Percentiles rank a stretch among this genome's conserved stretches.
These are phyloP conservation scores for Drosophila nigrodunni DNA, from an alignment of 1,140 invertebrate genomes.

Conservation along the genomic window DNA sequence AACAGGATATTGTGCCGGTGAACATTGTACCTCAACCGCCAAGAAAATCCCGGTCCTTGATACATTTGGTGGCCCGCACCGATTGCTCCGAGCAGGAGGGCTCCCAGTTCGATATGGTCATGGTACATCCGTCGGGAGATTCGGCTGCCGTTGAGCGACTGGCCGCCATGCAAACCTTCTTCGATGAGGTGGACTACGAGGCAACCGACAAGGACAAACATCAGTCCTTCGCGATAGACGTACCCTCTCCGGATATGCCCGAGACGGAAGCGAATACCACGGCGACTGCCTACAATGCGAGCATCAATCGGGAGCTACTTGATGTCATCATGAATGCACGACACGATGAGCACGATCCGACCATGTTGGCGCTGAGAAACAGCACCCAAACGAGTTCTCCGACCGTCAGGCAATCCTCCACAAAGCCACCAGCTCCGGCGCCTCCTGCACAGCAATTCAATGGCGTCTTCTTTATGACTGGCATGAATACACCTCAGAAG, in stretches of 20 bases:
- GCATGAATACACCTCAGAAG: slow-evolving; percentile 81
- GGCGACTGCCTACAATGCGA: slow-evolving; percentile 84
- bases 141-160: slow-evolving; percentile 59
- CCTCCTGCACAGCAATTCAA: slow-evolving; percentile 85
- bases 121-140: slow-evolving; percentile 65
- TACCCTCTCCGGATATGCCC: slow-evolving; percentile 80
- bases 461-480: slow-evolving; percentile 84
- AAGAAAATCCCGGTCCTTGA: slow-evolving; percentile 86
- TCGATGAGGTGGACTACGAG: slow-evolving; percentile 85
- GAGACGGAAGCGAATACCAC: slow-evolving; percentile 85
- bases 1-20: slow-evolving; percentile 87
- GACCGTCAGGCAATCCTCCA: slow-evolving; percentile 28
- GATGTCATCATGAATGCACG: slow-evolving; percentile 86
- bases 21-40: slow-evolving; percentile 88
- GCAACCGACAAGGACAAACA: slow-evolving; percentile 86
- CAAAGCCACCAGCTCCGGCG: slow-evolving; percentile 53
- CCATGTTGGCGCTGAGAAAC: slow-evolving; percentile 82
- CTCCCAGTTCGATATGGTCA: slow-evolving; percentile 77
- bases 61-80: slow-evolving; percentile 85
- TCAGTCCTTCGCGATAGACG: slow-evolving; percentile 57
- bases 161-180: slow-evolving; percentile 74
- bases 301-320: slow-evolving; percentile 86
- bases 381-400: slow-evolving; percentile 48
- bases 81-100: slow-evolving; percentile 80
- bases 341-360: slow-evolving; percentile 84